Percentiles rank a stretch among this genome's conserved stretches.
phyloP scores from a whole-genome alignment of 2,113 vertebrate genomes.

The Thamnophis sirtalis region DNA sequence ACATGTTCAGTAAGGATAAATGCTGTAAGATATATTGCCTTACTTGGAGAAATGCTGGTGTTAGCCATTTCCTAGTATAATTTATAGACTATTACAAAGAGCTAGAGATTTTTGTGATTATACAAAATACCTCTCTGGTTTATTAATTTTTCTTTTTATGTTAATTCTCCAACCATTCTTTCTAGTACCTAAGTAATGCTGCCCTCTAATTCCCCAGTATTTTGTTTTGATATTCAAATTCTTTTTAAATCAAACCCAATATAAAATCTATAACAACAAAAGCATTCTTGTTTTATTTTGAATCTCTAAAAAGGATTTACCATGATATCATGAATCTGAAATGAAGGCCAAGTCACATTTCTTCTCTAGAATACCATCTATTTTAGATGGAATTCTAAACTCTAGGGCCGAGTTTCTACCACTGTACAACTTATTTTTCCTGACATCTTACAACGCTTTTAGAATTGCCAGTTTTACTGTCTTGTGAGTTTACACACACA shows the following conservation, averaged over 20 bases:
- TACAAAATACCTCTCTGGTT: background rate
- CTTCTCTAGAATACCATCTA: background rate
- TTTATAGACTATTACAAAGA: background rate
- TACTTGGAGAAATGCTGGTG: background rate
- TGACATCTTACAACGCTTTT: background rate
- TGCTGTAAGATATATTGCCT: background rate
- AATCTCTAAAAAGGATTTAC: background rate
- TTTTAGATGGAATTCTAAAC: background rate
- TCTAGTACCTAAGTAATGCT: background rate
- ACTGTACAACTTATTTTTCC: slow-evolving; percentile 12
- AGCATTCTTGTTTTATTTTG: background rate
- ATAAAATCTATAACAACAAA: background rate
- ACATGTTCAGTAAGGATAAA: background rate
- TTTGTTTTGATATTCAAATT: background rate
- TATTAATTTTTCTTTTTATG: background rate
- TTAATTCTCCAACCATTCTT: background rate
- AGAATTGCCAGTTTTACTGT: background rate
- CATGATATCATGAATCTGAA: background rate
- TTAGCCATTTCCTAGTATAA: background rate
- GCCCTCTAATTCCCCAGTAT: background rate
- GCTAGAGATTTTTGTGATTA: background rate
- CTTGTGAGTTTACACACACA: too few relatives aligned
- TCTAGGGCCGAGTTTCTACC: background rate
- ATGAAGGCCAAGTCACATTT: background rate
- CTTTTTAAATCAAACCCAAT: background rate